phyloP scores from a whole-genome alignment of 2,113 vertebrate genomes.

The Bettongia penicillata region DNA sequence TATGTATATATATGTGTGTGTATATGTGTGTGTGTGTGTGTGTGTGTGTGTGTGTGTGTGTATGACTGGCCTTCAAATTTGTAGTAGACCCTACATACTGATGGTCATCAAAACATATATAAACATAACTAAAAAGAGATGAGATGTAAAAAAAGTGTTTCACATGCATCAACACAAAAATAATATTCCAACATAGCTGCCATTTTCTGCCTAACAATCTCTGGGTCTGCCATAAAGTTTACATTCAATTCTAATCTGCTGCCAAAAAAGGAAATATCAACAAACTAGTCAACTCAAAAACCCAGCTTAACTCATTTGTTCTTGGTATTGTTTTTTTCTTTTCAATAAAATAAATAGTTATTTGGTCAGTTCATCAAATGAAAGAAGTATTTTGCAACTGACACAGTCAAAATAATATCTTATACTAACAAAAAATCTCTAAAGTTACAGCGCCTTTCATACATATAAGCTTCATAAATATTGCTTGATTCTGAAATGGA shows the following conservation, averaged over 20 bases:
- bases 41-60: no score
- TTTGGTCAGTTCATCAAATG: constrained; percentile 42
- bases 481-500: fast-evolving
- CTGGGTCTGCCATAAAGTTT: not conserved
- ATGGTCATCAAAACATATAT: not conserved
- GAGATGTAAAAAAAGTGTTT: not conserved
- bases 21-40: no score
- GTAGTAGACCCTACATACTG: not conserved
- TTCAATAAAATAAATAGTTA: not conserved
- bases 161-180: not conserved
- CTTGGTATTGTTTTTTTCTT: not conserved
- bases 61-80: not conserved
- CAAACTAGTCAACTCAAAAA: not conserved
- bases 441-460: fast-evolving
- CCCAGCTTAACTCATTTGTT: constrained; percentile 3
- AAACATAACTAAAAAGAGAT: not conserved
- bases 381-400: not conserved
- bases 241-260: not conserved
- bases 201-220: not conserved
- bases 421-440: not conserved
- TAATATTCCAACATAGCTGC: not conserved
- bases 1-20: no score
- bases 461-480: not conserved
- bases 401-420: not conserved
- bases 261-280: not conserved